Percentiles rank a stretch among this genome's conserved stretches.
These are phyloP conservation scores for Thereva nobilitata DNA, from an alignment of 2,888 invertebrate species.

Conservation along the genomic window DNA sequence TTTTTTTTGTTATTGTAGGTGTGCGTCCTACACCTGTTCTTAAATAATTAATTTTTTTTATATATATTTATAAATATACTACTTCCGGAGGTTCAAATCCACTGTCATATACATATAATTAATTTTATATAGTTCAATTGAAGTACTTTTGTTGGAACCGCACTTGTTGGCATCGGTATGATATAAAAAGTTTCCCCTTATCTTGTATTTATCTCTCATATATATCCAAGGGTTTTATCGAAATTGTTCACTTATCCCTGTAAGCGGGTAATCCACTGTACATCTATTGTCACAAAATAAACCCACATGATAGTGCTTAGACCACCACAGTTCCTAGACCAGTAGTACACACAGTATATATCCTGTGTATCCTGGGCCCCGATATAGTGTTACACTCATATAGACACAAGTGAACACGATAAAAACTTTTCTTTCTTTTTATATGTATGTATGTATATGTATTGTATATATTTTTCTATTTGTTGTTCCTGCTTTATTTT, in stretches of 20 bases:
- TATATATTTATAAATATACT: too few species aligned
- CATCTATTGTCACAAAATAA: constrained; percentile 1
- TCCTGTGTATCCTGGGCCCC: too few species aligned
- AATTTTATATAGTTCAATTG: constrained; percentile 8
- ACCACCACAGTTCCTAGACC: constrained; percentile 14
- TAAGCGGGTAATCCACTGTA: constrained; percentile 39
- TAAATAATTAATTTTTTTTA: too few species aligned
- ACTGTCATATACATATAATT: too few species aligned
- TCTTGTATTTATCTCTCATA: constrained; percentile 31
- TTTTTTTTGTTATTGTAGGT: too few species aligned
- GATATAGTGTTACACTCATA: constrained; percentile 21
- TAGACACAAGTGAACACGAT: not conserved
- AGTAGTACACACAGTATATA: too few species aligned
- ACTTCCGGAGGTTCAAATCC: too few species aligned
- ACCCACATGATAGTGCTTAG: constrained; percentile 30
- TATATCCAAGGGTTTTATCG: constrained; percentile 39
- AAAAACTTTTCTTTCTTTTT: too few species aligned
- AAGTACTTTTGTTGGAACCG: constrained; percentile 1
- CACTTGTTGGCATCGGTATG: constrained; percentile 3
- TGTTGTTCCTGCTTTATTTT: too few species aligned
- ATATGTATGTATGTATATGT: too few species aligned
- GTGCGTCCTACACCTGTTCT: too few species aligned
- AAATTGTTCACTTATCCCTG: constrained; percentile 40
- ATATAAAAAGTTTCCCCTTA: not conserved
- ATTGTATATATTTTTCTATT: too few species aligned